Conservation (phyloP, 2,888 invertebrate species). For the Drosophila helvetica region DNA sequence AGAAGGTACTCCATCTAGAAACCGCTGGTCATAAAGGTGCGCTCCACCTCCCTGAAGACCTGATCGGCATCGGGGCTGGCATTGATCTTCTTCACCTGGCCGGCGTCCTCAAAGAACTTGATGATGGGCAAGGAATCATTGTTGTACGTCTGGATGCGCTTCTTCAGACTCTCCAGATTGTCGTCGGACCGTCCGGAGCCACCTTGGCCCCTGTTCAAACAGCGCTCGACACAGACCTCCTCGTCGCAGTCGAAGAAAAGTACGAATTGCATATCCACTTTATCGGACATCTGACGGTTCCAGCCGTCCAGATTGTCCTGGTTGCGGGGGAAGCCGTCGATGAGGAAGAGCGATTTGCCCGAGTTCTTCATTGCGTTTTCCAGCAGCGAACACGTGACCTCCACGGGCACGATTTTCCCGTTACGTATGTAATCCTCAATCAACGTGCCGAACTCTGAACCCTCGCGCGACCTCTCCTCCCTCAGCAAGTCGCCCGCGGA, state of each 20-base stretch:
- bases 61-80: conserved; percentile 88
- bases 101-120: conserved; percentile 89
- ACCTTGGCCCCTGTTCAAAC: conserved; percentile 92
- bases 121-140: conserved; percentile 96
- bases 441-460: conserved; percentile 94
- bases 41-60: conserved; percentile 87
- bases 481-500: conserved; percentile 97
- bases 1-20: conserved; percentile 52
- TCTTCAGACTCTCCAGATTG: conserved; percentile 93
- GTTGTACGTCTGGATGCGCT: conserved; percentile 93
- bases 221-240: conserved; percentile 93
- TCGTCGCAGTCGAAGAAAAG: conserved; percentile 95
- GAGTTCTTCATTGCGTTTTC: conserved; percentile 89
- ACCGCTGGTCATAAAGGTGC: conserved; percentile 83
- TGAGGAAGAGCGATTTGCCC: conserved; percentile 91
- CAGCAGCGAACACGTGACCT: conserved; percentile 97
- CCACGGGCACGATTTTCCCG: conserved; percentile 98
- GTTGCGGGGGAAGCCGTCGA: conserved; percentile 99
- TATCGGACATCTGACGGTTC: conserved; percentile 92
- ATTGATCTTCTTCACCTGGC: conserved; percentile 90
- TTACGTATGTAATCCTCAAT: conserved; percentile 96
- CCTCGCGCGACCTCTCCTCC: conserved; percentile 93
- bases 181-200: conserved; percentile 98
- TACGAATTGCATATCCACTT: conserved; percentile 93
- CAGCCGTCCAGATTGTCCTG: conserved; percentile 98